These are phyloP conservation scores for Spodoptera littoralis DNA, from an alignment of 2,888 invertebrate species.

Conservation along the genomic window DNA sequence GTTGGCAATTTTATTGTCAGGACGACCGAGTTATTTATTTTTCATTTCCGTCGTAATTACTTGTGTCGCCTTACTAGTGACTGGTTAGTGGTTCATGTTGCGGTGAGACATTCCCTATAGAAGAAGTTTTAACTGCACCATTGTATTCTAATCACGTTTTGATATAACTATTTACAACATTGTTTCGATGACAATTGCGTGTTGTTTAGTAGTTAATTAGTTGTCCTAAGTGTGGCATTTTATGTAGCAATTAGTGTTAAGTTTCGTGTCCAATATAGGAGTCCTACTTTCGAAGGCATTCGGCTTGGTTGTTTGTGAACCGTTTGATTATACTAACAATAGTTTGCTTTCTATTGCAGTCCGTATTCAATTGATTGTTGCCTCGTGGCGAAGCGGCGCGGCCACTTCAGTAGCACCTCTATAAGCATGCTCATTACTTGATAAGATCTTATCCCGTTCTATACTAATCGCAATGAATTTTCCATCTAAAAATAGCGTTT, in stretches of 20 bases:
- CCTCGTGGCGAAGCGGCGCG: conserved; percentile 35
- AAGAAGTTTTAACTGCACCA: conserved; percentile 22
- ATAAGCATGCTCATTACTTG: conserved; percentile 44
- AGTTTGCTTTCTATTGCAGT: conserved; percentile 52
- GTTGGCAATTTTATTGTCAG: conserved; percentile 35
- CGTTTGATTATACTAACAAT: conserved; percentile 46
- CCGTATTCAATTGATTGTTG: conserved; percentile 55
- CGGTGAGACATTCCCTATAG: conserved; percentile 7
- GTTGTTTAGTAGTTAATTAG: conserved; percentile 28
- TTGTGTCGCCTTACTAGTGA: conserved; percentile 8
- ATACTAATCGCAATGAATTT: conserved; percentile 44
- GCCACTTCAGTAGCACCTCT: conserved; percentile 31
- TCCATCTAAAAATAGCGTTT: conserved; percentile 27
- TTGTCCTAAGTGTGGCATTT: conserved; percentile 6
- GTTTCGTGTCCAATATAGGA: conserved; percentile 27
- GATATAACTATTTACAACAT: conserved; percentile 18
- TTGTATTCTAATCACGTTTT: conserved; percentile 43
- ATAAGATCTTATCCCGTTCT: conserved; percentile 51
- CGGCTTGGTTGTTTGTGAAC: conserved; percentile 28
- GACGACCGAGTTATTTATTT: conserved; percentile 27
- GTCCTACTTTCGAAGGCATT: conserved; percentile 23
- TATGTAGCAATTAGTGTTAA: conserved; percentile 21
- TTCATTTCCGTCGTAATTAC: conserved; percentile 18
- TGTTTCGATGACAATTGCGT: conserved; percentile 32
- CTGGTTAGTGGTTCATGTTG: conserved; percentile 21